phyloP scores from a whole-genome alignment of 2,797 vertebrate genomes.

The Ambastaia sidthimunki region DNA sequence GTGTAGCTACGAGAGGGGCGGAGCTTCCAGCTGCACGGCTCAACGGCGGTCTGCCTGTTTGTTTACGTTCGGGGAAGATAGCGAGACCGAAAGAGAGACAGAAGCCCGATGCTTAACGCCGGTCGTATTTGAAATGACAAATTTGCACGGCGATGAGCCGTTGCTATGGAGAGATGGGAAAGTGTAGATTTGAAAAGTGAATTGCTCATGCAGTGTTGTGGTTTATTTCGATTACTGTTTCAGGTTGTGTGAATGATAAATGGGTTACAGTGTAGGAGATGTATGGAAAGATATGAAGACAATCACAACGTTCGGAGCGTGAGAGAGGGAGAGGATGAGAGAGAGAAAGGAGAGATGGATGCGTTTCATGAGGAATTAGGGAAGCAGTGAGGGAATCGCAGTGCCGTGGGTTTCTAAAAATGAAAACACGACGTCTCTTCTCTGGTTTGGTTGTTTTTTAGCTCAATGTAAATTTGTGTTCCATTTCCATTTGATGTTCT shows the following conservation, averaged over 20 bases:
- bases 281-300: slow-evolving; percentile 20
- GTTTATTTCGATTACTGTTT: slow-evolving; percentile 45
- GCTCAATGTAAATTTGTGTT: background rate
- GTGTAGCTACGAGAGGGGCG: slow-evolving; percentile 39
- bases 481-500: slow-evolving; percentile 4
- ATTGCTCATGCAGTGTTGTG: slow-evolving; percentile 46
- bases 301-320: background rate
- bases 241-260: slow-evolving; percentile 47
- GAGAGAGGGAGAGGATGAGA: background rate
- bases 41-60: slow-evolving; percentile 41
- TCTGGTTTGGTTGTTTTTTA: background rate
- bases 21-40: slow-evolving; percentile 33
- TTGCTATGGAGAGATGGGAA: slow-evolving; percentile 42
- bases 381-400: background rate
- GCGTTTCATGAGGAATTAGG: slow-evolving; percentile 12
- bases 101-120: slow-evolving; percentile 30
- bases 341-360: background rate
- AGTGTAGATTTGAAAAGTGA: slow-evolving; percentile 36
- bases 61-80: slow-evolving; percentile 45
- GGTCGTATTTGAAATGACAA: slow-evolving; percentile 35
- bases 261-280: slow-evolving; percentile 13
- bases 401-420: background rate
- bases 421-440: background rate
- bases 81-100: slow-evolving; percentile 18
- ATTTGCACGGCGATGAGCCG: slow-evolving; percentile 20